Base-by-base conservation (phyloP, 2,797 vertebrate species). In the Pipistrellus kuhlii region DNA sequence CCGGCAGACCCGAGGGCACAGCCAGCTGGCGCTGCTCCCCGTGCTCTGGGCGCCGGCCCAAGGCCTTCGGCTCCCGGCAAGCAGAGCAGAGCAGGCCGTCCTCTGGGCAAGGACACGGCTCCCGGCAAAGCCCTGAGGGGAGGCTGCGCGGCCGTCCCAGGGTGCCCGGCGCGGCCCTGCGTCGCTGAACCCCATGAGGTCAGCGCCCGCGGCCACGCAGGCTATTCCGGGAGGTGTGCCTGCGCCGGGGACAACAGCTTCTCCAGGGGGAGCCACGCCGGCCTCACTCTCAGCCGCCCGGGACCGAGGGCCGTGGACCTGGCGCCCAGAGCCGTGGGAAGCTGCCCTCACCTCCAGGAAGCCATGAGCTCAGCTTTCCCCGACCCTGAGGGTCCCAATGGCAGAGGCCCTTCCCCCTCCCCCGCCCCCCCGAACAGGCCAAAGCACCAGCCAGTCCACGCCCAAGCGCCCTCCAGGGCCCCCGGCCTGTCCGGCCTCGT, bases 181-280 rank as follows among this genome's bases (percentile, higher is more conserved):
- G 51, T 87, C 85, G 38, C 0, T 0, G 0, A 71, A 48, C 57
- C 44, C 38, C 21, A 25, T 21, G 86, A 87, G 92, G 80, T 83
- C 46, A 73, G 66, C 86, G 27, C 20, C 13, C 68, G 55, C 87
- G 6, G 3, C 75, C n/a, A n/a, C 69, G 48, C 64, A 66, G 59
- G 87, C 59, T 77, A 81, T 90, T 81, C 92, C 20, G 72, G 87
- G 87, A 59, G 53, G 20, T 23, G 51, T 25, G 90, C 88, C 91
- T 95, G 59, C 85, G 93, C 94, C 55, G 17, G n/a, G 80, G 20
- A 68, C 18, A 46, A 41, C 48, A 87, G 82, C 72, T 83, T 85
- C 41, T 73, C 76, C 53, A 62, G 68, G 32, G 71, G 77, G 77
- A 76, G 5, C 32, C 90, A 53, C 15, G 46, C 0, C 72, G 55